phyloP scores from a whole-genome alignment of 2,888 invertebrate species.

The Perizoma flavofasciatum region DNA sequence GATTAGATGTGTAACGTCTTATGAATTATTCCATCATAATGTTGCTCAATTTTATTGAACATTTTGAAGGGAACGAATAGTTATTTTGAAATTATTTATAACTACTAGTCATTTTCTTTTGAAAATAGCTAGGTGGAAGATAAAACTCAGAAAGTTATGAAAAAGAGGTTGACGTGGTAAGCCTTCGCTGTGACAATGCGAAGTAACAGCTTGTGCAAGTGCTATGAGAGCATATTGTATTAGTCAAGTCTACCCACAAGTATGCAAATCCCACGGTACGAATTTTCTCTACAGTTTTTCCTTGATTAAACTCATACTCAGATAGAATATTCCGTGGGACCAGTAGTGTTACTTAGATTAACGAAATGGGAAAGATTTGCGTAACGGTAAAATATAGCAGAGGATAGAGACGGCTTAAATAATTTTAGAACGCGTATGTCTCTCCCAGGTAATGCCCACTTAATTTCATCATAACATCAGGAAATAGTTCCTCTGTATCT shows the following conservation, averaged over 20 bases:
- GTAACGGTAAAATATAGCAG: slow-evolving; percentile 8
- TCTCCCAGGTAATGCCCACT: slow-evolving; percentile 9
- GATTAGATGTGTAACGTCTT: slow-evolving; percentile 77
- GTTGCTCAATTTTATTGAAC: slow-evolving; percentile 80
- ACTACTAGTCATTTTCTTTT: slow-evolving; percentile 81
- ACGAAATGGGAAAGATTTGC: slow-evolving; percentile 21
- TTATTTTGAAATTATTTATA: slow-evolving; percentile 65
- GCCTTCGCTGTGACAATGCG: slow-evolving; percentile 17
- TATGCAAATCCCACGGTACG: slow-evolving; percentile 46
- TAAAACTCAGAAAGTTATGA: slow-evolving; percentile 51
- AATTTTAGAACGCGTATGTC: slow-evolving; percentile 8
- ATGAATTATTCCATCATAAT: slow-evolving; percentile 80
- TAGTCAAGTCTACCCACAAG: slow-evolving; percentile 34
- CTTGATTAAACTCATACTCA: slow-evolving; percentile 55
- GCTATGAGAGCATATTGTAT: slow-evolving; percentile 32
- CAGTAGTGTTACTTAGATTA: slow-evolving; percentile 56
- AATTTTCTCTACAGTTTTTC: slow-evolving; percentile 38
- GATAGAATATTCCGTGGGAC: slow-evolving; percentile 65
- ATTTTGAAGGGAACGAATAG: slow-evolving; percentile 72
- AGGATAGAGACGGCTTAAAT: slow-evolving; percentile 12
- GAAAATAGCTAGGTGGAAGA: slow-evolving; percentile 76
- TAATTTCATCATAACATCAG: slow-evolving; percentile 10
- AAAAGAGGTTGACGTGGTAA: slow-evolving; percentile 38
- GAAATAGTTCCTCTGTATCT: slow-evolving; percentile 7
- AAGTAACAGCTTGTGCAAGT: slow-evolving; percentile 34